These are phyloP conservation scores for Prionailurus bengalensis DNA, from an alignment of 2,113 vertebrate species.

Conservation along the genomic window DNA sequence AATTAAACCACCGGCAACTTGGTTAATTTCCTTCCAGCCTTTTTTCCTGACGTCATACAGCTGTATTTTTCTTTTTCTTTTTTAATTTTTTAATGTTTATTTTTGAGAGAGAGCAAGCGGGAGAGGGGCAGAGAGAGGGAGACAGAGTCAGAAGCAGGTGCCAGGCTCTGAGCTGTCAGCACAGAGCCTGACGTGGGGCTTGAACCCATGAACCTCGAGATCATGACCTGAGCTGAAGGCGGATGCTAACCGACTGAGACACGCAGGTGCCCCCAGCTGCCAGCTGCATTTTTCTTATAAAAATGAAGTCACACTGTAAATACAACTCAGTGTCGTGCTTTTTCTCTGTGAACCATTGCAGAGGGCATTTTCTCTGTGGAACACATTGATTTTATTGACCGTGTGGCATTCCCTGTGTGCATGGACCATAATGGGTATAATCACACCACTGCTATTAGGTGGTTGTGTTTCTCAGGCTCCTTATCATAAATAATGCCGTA, in stretches of 20 bases:
- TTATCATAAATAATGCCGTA: neutral
- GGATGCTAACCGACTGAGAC: neutral
- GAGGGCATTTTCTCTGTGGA: neutral
- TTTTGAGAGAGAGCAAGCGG: neutral
- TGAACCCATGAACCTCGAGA: neutral
- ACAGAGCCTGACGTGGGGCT: neutral
- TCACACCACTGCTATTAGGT: accelerated
- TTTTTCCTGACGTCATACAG: neutral
- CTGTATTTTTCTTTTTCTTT: neutral
- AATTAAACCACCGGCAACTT: neutral
- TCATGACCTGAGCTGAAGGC: neutral
- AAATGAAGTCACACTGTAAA: accelerated
- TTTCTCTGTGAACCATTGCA: neutral
- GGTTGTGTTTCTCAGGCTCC: neutral
- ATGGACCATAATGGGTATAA: neutral
- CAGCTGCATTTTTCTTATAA: neutral
- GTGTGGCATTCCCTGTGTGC: accelerated
- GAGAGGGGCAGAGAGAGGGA: neutral
- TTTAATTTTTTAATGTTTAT: neutral
- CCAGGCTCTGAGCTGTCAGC: neutral
- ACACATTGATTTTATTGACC: neutral
- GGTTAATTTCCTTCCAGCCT: neutral
- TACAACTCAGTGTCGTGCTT: neutral
- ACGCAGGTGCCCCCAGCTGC: neutral
- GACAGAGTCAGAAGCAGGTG: neutral